Percentiles rank a stretch among this genome's conserved stretches.
These are phyloP conservation scores for Erebia epiphron DNA, from an alignment of 2,888 invertebrate genomes.

Conservation along the genomic window DNA sequence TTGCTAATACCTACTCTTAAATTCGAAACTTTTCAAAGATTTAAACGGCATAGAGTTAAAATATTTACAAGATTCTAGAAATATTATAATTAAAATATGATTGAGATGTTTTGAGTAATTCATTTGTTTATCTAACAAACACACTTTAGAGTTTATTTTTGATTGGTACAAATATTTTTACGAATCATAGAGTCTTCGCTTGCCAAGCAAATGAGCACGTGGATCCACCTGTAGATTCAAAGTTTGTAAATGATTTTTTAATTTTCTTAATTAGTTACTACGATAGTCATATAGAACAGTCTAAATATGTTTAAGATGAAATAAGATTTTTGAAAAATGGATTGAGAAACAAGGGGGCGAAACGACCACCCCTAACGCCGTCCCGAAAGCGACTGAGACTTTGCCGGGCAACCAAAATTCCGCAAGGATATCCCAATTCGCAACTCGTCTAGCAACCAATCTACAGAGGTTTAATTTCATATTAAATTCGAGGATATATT, in stretches of 20 bases:
- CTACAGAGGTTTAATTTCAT: conserved; percentile 29
- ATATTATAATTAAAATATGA: conserved; percentile 2
- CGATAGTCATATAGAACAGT: conserved; percentile 23
- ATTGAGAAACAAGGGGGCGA: conserved; percentile 34
- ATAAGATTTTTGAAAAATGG: conserved; percentile 39
- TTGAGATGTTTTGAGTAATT: not conserved
- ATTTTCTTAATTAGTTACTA: conserved; percentile 15
- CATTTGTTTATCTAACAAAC: not conserved
- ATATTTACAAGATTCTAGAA: conserved; percentile 4
- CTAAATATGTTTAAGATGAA: conserved; percentile 26
- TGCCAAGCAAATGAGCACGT: conserved; percentile 28
- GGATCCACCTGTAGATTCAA: conserved; percentile 51
- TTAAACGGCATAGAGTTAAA: not conserved
- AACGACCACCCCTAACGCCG: conserved; percentile 46
- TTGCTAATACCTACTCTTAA: not conserved
- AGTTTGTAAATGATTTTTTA: conserved; percentile 34
- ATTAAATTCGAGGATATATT: conserved; percentile 18
- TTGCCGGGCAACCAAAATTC: conserved; percentile 46
- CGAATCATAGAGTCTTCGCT: not conserved
- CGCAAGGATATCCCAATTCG: conserved; percentile 47
- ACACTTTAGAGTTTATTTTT: not conserved
- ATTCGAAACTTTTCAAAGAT: conserved; percentile 2
- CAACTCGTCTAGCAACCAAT: conserved; percentile 19
- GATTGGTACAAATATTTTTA: not conserved
- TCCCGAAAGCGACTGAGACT: conserved; percentile 47